A percentile compares a stretch with the other conserved stretches of the same genome.
Conservation (phyloP, 1,140 invertebrate species). For the Lucilia cuprina region DNA sequence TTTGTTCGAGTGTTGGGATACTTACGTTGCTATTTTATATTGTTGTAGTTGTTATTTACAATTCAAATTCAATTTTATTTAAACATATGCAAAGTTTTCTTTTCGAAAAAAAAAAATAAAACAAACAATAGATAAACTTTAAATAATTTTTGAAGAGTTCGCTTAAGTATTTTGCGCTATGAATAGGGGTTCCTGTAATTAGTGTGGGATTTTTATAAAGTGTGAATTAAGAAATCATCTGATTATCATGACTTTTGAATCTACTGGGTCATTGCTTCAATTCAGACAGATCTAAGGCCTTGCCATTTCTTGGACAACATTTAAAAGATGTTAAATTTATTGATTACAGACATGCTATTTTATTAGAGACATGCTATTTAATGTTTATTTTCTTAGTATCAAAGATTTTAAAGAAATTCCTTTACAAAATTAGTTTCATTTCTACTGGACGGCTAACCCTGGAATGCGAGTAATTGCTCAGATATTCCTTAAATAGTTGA, state of each 20-base stretch:
- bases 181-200: not conserved
- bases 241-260: too few species aligned
- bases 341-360: too few species aligned
- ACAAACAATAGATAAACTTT: constrained; percentile 49
- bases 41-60: constrained; percentile 41
- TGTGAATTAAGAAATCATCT: too few species aligned
- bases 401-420: too few species aligned
- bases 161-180: constrained; percentile 23
- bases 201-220: not conserved
- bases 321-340: too few species aligned
- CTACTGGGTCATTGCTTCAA: too few species aligned
- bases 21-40: not conserved
- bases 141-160: constrained; percentile 46
- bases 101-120: constrained; percentile 28
- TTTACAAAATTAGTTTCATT: too few species aligned
- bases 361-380: too few species aligned
- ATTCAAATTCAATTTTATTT: constrained; percentile 48
- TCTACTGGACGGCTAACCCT: not conserved
- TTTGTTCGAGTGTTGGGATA: not conserved
- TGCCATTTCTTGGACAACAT: too few species aligned
- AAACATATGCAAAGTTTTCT: constrained; percentile 49
- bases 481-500: not conserved
- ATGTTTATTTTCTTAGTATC: too few species aligned
- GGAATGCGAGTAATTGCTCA: not conserved
- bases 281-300: too few species aligned